These are phyloP conservation scores for Ethmia dodecea DNA, from an alignment of 2,888 invertebrate species.

Conservation along the genomic window DNA sequence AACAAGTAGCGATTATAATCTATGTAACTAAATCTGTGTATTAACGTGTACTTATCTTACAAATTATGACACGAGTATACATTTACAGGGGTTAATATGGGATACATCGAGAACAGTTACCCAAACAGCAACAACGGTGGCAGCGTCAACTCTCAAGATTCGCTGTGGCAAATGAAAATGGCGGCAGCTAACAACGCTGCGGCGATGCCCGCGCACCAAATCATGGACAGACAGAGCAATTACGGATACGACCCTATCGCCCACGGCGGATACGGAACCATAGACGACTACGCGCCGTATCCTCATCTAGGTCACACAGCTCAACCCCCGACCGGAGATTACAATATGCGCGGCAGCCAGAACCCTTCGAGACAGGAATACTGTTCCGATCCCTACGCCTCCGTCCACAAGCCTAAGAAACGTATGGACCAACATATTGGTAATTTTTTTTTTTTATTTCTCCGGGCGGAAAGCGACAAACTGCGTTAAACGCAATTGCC, in stretches of 20 bases:
- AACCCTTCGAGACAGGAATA: conserved; percentile 92
- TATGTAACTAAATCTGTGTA: too few species aligned
- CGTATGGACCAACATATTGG: conserved; percentile 92
- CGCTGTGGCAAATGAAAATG: conserved; percentile 96
- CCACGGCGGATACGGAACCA: conserved; percentile 91
- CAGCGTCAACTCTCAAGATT: conserved; percentile 95
- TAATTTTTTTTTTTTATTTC: too few species aligned
- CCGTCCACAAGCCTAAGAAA: conserved; percentile 94
- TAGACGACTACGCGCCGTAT: conserved; percentile 89
- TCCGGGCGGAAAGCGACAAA: too few species aligned
- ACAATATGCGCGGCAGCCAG: conserved; percentile 83
- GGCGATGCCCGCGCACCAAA: conserved; percentile 52
- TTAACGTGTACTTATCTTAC: too few species aligned
- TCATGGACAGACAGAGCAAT: conserved; percentile 81
- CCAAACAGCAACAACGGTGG: conserved; percentile 97
- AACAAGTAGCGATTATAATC: too few species aligned
- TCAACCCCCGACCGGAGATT: conserved; percentile 79
- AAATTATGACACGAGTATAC: too few species aligned
- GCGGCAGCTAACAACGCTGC: conserved; percentile 85
- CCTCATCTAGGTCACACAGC: conserved; percentile 82
- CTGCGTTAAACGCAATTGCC: too few species aligned
- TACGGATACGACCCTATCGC: conserved; percentile 86
- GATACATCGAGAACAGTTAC: conserved; percentile 94
- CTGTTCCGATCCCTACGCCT: conserved; percentile 92
- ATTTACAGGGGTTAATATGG: conserved; percentile 93